These are phyloP conservation scores for Maniola jurtina DNA, from an alignment of 1,140 invertebrate genomes.

Conservation along the genomic window DNA sequence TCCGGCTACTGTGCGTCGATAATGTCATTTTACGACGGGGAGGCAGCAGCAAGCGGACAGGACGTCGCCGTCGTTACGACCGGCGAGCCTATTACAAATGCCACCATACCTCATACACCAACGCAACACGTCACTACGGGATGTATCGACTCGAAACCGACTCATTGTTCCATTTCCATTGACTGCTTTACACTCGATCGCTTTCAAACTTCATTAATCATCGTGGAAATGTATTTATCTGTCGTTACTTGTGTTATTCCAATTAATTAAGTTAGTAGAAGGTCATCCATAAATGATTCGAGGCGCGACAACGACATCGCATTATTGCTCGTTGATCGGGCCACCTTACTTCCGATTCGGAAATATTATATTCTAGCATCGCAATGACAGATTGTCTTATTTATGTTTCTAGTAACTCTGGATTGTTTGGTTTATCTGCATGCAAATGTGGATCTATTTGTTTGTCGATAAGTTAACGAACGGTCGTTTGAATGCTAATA, in stretches of 20 bases:
- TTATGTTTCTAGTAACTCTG: slow-evolving; percentile 56
- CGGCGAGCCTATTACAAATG: slow-evolving; percentile 75
- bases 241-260: slow-evolving; percentile 21
- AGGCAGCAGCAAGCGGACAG: slow-evolving; percentile 65
- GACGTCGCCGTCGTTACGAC: slow-evolving; percentile 77
- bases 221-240: slow-evolving; percentile 53
- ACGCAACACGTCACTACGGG: slow-evolving; percentile 51
- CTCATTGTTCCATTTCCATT: slow-evolving; percentile 62
- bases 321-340: slow-evolving; percentile 72
- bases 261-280: slow-evolving; percentile 47
- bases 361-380: slow-evolving; percentile 72
- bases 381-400: slow-evolving; percentile 61
- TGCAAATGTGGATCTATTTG: slow-evolving; percentile 48
- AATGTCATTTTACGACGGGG: slow-evolving; percentile 76
- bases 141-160: slow-evolving; percentile 43
- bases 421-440: slow-evolving; percentile 46
- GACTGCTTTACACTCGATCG: slow-evolving; percentile 41
- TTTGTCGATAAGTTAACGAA: slow-evolving; percentile 31
- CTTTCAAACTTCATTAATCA: slow-evolving; percentile 38
- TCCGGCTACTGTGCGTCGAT: slow-evolving; percentile 77
- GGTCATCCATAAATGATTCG: slow-evolving; percentile 68
- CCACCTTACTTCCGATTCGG: slow-evolving; percentile 77
- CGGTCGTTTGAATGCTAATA: slow-evolving; percentile 1
- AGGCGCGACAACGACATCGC: slow-evolving; percentile 69
- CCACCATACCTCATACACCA: slow-evolving; percentile 67